Percentiles rank a stretch among this genome's conserved stretches.
These are phyloP conservation scores for Ameiurus melas DNA, from an alignment of 2,113 vertebrate genomes.

Conservation along the genomic window DNA sequence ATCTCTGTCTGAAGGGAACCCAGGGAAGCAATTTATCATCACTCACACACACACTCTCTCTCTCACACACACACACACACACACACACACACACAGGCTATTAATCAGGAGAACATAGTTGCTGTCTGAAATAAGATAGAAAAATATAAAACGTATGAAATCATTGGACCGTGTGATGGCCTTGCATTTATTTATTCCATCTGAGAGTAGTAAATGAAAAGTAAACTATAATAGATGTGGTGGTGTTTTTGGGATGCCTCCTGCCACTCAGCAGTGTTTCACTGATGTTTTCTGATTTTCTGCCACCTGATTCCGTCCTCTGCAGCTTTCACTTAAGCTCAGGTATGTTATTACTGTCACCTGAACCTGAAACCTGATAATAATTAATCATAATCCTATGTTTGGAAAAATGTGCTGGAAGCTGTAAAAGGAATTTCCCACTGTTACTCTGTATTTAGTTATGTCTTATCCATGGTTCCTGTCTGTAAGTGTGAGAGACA, in stretches of 20 bases:
- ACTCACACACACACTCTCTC: slow-evolving; percentile 38
- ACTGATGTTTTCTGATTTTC: background rate
- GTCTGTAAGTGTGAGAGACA: background rate
- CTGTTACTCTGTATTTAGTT: slow-evolving; percentile 41
- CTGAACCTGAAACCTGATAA: slow-evolving; percentile 51
- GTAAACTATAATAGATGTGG: background rate
- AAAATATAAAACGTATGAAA: background rate
- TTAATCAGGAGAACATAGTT: slow-evolving; percentile 35
- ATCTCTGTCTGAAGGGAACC: slow-evolving; percentile 47
- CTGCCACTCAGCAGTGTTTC: background rate
- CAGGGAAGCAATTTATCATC: slow-evolving; percentile 51
- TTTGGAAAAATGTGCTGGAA: slow-evolving; percentile 37
- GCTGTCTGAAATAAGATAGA: slow-evolving; percentile 20
- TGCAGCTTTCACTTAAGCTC: slow-evolving; percentile 28
- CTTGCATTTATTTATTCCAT: slow-evolving; percentile 13
- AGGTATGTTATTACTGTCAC: slow-evolving; percentile 45
- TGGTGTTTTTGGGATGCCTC: background rate
- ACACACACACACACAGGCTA: slow-evolving; percentile 31
- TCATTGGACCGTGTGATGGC: background rate
- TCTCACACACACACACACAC: slow-evolving; percentile 42
- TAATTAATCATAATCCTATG: background rate
- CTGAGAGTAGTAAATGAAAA: background rate
- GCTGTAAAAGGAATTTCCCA: slow-evolving; percentile 46
- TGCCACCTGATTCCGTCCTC: slow-evolving; percentile 10
- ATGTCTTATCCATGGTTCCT: background rate